phyloP scores from a whole-genome alignment of 2,888 invertebrate genomes.

The Apomyelois bistriatella region DNA sequence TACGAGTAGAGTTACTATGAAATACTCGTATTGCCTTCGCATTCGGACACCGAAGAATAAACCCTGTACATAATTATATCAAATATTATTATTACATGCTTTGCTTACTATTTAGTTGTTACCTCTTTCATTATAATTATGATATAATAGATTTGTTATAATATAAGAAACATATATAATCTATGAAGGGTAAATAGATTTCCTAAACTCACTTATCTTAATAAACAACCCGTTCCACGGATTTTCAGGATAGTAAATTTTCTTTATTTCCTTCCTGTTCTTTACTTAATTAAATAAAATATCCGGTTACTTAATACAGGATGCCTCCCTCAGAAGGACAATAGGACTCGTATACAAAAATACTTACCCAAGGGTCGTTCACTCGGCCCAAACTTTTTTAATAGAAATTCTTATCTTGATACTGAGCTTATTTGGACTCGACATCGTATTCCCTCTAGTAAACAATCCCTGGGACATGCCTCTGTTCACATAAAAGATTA shows the following conservation, averaged over 20 bases:
- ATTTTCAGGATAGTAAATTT: background rate
- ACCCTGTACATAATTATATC: background rate
- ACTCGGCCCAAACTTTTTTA: constrained; percentile 52
- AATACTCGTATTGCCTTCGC: no score
- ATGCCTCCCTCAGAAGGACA: constrained; percentile 17
- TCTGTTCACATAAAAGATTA: constrained; percentile 48
- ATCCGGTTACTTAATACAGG: background rate
- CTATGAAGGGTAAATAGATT: no score
- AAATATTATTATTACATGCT: no score
- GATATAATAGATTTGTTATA: no score
- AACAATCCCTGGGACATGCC: constrained; percentile 48
- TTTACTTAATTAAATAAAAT: constrained; percentile 7
- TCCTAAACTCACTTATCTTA: no score
- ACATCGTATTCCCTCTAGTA: constrained; percentile 39
- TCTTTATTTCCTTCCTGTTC: background rate
- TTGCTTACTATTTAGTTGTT: no score
- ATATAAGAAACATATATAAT: no score
- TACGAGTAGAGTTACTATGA: no score
- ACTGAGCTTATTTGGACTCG: constrained; percentile 51
- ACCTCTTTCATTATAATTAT: no score
- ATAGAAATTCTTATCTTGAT: constrained; percentile 57
- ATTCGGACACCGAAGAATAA: no score
- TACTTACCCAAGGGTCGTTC: constrained; percentile 25
- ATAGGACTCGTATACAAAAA: constrained; percentile 19
- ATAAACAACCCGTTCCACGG: background rate